Percentiles rank a stretch among this genome's conserved stretches.
phyloP scores from a whole-genome alignment of 2,797 vertebrate species.

The Chrysocyon brachyurus region DNA sequence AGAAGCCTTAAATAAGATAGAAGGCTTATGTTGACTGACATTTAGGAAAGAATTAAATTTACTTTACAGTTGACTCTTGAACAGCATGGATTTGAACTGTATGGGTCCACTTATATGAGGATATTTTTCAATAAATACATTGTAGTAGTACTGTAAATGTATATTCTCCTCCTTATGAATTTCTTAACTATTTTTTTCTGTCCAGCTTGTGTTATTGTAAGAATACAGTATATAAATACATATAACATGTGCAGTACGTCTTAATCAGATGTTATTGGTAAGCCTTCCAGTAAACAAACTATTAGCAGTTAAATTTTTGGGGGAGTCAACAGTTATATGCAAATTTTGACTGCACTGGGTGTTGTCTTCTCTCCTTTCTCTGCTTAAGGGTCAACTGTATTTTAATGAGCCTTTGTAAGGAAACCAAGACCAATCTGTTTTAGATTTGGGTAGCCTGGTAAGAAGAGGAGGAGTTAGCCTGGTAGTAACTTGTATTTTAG shows the following conservation, averaged over 20 bases:
- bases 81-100: not conserved
- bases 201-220: not conserved
- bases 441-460: constrained; percentile 23
- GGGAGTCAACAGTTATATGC: not conserved
- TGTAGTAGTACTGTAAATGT: not conserved
- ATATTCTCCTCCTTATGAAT: not conserved
- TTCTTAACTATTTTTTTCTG: not conserved
- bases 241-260: not conserved
- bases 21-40: not conserved
- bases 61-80: not conserved
- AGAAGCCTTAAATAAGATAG: not conserved
- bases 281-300: not conserved
- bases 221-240: not conserved
- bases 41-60: not conserved
- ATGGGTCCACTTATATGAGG: not conserved
- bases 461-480: not conserved
- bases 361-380: not conserved
- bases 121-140: not conserved
- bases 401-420: constrained; percentile 20
- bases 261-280: not conserved
- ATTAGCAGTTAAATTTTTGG: not conserved
- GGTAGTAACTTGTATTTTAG: constrained; percentile 48
- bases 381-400: not conserved
- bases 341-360: not conserved
- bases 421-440: not conserved